Evolutionary conservation across 2,888 invertebrate genomes (phyloP).

Genomic region (Schizotus pectinicornis): DNA sequence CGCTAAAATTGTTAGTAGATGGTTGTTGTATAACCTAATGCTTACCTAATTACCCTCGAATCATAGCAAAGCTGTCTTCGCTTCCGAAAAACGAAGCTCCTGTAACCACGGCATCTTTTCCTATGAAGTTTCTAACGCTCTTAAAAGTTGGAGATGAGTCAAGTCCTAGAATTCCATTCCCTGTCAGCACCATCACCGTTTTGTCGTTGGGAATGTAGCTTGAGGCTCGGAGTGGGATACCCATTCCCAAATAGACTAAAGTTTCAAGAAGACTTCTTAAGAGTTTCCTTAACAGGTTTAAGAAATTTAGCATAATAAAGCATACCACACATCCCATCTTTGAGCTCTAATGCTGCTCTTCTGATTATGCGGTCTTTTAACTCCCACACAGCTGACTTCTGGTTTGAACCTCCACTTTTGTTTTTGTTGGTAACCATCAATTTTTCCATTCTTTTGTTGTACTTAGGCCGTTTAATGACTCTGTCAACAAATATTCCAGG

Average conservation of each 20-base stretch:
- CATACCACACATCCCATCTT: slow-evolving; percentile 95
- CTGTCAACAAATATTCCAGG: slow-evolving; percentile 95
- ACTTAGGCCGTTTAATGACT: slow-evolving; percentile 77
- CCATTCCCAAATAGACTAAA: slow-evolving; percentile 86
- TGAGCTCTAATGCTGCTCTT: slow-evolving; percentile 94
- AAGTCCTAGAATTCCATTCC: slow-evolving; percentile 96
- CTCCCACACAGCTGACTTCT: slow-evolving; percentile 68
- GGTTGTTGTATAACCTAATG: not conserved
- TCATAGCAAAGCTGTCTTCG: slow-evolving; percentile 99
- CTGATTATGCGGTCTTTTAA: slow-evolving; percentile 87
- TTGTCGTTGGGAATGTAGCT: slow-evolving; percentile 89
- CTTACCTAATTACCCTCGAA: slow-evolving; percentile 78
- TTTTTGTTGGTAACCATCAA: slow-evolving; percentile 38
- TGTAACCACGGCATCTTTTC: slow-evolving; percentile 94
- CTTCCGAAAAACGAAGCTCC: slow-evolving; percentile 92
- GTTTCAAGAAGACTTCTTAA: slow-evolving; percentile 43
- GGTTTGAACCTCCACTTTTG: slow-evolving; percentile 42
- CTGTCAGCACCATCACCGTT: slow-evolving; percentile 91
- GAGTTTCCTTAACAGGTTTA: slow-evolving; percentile 28
- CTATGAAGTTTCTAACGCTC: slow-evolving; percentile 88
- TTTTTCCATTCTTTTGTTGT: slow-evolving; percentile 86
- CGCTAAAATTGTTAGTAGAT: slow-evolving; percentile 4
- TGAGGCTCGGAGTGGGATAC: slow-evolving; percentile 94
- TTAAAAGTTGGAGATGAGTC: slow-evolving; percentile 89
- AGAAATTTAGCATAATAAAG: slow-evolving; percentile 41